Conservation (phyloP, 2,113 vertebrate genomes). For the Aleadryas rufinucha region DNA sequence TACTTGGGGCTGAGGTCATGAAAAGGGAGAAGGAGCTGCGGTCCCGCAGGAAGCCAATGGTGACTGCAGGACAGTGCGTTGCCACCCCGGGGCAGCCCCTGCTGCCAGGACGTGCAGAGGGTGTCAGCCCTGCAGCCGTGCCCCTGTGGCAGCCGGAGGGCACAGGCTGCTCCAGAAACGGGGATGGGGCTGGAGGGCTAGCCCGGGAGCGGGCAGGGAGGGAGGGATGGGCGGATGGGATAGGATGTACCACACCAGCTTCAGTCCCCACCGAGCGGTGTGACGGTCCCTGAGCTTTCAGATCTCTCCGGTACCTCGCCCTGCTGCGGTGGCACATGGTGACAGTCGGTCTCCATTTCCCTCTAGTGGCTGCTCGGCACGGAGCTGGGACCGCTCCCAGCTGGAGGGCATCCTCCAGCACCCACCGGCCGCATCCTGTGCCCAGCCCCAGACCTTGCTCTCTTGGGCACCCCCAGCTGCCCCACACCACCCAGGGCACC, state of each 20-base stretch:
- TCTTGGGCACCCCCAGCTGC: fast-evolving
- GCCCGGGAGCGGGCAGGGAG: not conserved
- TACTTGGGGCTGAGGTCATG: not conserved
- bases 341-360: conserved; percentile 51
- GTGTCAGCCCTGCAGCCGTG: not conserved
- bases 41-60: not conserved
- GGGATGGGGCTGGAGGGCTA: not conserved
- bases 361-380: conserved; percentile 49
- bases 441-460: not conserved
- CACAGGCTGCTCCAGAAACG: not conserved
- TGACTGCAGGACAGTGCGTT: not conserved
- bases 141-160: not conserved
- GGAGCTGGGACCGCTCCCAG: not conserved
- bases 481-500: not conserved
- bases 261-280: fast-evolving
- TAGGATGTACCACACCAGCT: not conserved
- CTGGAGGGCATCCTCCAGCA: not conserved
- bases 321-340: not conserved
- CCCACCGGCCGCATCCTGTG: fast-evolving
- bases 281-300: not conserved
- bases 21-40: not conserved
- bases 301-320: not conserved
- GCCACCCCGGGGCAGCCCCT: not conserved
- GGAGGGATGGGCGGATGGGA: not conserved
- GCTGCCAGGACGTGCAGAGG: fast-evolving